Evolutionary conservation across 2,888 invertebrate genomes (phyloP).

Genomic region (Eristalinus sepulchralis): DNA sequence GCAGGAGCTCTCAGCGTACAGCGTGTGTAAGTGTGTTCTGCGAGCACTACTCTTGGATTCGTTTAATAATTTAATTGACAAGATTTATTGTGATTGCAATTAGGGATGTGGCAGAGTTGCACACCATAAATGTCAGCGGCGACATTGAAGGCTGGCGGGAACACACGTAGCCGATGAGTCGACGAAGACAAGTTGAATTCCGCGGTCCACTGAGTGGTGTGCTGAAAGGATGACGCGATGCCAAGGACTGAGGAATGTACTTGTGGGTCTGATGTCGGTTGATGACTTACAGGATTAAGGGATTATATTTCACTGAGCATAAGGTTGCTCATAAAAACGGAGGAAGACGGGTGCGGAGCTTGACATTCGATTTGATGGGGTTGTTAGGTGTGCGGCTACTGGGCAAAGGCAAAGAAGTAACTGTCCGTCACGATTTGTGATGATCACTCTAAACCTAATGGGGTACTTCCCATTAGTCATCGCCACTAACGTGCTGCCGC

Average conservation of each 20-base stretch:
- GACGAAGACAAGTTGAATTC: conserved; percentile 15
- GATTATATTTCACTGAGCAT: not conserved
- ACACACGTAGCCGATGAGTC: conserved; percentile 27
- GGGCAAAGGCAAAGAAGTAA: not conserved
- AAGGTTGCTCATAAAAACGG: not conserved
- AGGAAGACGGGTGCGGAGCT: not conserved
- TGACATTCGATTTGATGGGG: not conserved
- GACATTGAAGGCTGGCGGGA: conserved; percentile 48
- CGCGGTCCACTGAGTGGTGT: not conserved
- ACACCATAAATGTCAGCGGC: conserved; percentile 54
- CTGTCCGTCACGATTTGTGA: too few species aligned
- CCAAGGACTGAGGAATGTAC: conserved; percentile 28
- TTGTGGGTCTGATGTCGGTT: not conserved
- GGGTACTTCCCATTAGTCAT: too few species aligned
- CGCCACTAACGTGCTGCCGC: too few species aligned
- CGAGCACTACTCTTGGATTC: conserved; percentile 33
- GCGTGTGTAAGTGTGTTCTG: conserved; percentile 6
- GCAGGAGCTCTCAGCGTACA: conserved; percentile 67
- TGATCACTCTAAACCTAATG: too few species aligned
- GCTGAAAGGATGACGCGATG: not conserved
- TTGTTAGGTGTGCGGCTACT: not conserved
- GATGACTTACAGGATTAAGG: conserved; percentile 7
- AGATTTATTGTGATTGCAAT: conserved; percentile 81
- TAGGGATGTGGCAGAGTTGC: conserved; percentile 72
- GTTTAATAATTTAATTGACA: conserved; percentile 81